Conservation (phyloP, 2,113 vertebrate genomes). For the Ciconia stormi region DNA sequence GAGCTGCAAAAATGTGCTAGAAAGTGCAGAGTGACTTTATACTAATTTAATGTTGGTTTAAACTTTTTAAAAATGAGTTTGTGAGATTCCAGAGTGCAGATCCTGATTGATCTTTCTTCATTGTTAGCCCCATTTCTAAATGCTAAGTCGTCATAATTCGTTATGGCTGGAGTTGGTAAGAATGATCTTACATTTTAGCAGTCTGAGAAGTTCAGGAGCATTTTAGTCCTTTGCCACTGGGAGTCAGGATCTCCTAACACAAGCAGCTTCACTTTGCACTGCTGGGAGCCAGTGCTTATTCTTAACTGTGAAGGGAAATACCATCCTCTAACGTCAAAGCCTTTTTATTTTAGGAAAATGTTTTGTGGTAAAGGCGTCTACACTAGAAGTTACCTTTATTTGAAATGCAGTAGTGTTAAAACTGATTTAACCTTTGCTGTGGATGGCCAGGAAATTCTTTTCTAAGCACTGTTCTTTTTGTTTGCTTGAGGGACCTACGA, state of each 20-base stretch:
- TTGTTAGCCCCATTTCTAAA: not conserved
- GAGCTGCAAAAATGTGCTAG: not conserved
- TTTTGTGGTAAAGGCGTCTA: not conserved
- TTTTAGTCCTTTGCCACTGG: constrained; percentile 8
- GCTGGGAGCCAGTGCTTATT: not conserved
- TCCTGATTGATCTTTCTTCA: not conserved
- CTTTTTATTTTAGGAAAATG: not conserved
- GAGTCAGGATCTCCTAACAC: constrained; percentile 38
- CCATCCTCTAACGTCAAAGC: not conserved
- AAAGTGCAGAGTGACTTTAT: not conserved
- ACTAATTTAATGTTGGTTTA: not conserved
- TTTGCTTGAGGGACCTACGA: not conserved
- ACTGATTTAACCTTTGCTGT: not conserved
- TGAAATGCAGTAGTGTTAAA: not conserved
- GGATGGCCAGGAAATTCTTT: not conserved
- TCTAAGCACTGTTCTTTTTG: not conserved
- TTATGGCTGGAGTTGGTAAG: not conserved
- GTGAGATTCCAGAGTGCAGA: not conserved
- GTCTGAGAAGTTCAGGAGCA: not conserved
- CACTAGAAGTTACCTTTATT: not conserved
- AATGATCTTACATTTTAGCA: not conserved
- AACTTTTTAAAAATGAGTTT: not conserved
- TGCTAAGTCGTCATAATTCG: accelerated
- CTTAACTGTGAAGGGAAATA: not conserved
- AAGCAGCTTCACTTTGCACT: not conserved